Conservation (phyloP, 2,113 vertebrate genomes). For the Macrotus californicus region DNA sequence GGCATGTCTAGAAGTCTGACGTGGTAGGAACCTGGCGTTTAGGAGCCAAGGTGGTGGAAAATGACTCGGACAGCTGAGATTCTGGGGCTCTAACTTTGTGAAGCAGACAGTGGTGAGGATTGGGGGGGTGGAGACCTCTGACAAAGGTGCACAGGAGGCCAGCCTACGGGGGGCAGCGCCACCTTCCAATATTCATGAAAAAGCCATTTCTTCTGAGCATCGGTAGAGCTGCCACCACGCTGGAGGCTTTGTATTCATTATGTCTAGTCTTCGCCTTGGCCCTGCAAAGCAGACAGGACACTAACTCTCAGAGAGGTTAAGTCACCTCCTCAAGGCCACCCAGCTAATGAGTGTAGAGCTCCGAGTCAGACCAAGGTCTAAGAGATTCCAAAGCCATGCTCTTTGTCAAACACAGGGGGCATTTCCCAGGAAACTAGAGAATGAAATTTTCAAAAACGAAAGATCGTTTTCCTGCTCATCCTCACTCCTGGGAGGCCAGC, state of each 20-base stretch:
- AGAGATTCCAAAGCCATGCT: not conserved
- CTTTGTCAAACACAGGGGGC: not conserved
- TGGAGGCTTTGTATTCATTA: not conserved
- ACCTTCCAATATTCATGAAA: not conserved
- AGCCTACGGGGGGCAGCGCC: not conserved
- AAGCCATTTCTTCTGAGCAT: not conserved
- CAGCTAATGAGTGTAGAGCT: not conserved
- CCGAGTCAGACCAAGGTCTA: not conserved
- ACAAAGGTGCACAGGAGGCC: not conserved
- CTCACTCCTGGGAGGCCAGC: not conserved
- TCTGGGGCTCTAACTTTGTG: not conserved
- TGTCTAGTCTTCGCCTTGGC: not conserved
- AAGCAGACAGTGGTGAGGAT: not conserved
- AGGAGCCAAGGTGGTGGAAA: not conserved
- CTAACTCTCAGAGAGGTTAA: not conserved
- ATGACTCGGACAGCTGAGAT: not conserved
- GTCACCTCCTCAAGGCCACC: not conserved
- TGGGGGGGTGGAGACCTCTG: not conserved
- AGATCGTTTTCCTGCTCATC: not conserved
- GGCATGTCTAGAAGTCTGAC: not conserved
- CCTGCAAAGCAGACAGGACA: not conserved
- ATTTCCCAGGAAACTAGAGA: not conserved
- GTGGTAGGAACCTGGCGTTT: not conserved
- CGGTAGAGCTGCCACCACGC: not conserved
- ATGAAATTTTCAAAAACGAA: too few species aligned